These are phyloP conservation scores for Diaperis boleti DNA, from an alignment of 2,888 invertebrate genomes.

Conservation along the genomic window DNA sequence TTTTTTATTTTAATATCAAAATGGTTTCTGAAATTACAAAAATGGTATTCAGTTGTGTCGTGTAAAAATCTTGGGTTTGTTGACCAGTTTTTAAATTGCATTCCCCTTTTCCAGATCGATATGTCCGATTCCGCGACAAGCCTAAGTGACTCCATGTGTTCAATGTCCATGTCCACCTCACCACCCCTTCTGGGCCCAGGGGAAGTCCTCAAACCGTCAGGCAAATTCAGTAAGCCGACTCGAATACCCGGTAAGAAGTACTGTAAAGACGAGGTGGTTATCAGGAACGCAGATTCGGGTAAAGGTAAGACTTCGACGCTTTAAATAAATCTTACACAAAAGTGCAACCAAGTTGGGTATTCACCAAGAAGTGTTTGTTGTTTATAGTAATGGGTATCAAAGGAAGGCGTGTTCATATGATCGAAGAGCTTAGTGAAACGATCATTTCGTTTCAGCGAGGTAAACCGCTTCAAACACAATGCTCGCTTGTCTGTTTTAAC, in stretches of 20 bases:
- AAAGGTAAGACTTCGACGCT: slow-evolving; percentile 82
- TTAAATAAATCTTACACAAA: not conserved
- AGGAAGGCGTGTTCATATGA: slow-evolving; percentile 97
- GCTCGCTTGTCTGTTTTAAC: slow-evolving; percentile 43
- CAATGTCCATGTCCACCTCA: slow-evolving; percentile 69
- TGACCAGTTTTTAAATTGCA: not conserved
- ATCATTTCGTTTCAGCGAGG: slow-evolving; percentile 99
- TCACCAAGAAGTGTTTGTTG: slow-evolving; percentile 28
- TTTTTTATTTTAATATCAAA: too few species aligned
- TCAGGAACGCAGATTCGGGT: slow-evolving; percentile 94
- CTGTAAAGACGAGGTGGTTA: slow-evolving; percentile 93
- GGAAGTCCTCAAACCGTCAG: slow-evolving; percentile 88
- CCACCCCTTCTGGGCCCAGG: slow-evolving; percentile 80
- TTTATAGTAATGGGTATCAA: slow-evolving; percentile 97
- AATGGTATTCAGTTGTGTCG: too few species aligned
- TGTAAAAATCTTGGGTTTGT: too few species aligned
- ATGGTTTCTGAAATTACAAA: too few species aligned
- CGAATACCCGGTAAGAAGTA: slow-evolving; percentile 94
- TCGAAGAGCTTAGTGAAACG: slow-evolving; percentile 98
- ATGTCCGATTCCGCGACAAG: slow-evolving; percentile 60
- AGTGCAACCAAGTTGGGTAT: slow-evolving; percentile 7
- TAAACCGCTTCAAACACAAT: slow-evolving; percentile 69
- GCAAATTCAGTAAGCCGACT: slow-evolving; percentile 89
- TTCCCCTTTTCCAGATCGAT: slow-evolving; percentile 56
- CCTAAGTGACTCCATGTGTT: slow-evolving; percentile 68